phyloP scores from a whole-genome alignment of 2,888 invertebrate genomes.

The Microplitis deprimator region DNA sequence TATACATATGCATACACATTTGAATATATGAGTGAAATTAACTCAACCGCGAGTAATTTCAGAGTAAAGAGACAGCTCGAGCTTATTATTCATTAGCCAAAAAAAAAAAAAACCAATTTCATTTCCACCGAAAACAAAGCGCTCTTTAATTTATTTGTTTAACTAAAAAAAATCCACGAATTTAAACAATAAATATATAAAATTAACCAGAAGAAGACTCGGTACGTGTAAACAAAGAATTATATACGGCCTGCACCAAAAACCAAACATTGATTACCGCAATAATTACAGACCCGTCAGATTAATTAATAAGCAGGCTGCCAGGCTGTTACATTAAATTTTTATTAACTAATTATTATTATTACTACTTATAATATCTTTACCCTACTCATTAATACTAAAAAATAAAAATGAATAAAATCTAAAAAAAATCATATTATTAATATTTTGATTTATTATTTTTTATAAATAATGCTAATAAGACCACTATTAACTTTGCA shows the following conservation, averaged over 20 bases:
- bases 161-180: slow-evolving; percentile 16
- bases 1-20: slow-evolving; percentile 1
- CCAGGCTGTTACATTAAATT: slow-evolving; percentile 66
- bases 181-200: no score
- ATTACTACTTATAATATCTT: slow-evolving; percentile 40
- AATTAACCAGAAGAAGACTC: not conserved
- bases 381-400: slow-evolving; percentile 35
- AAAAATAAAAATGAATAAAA: slow-evolving; percentile 43
- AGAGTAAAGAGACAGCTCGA: not conserved
- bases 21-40: slow-evolving; percentile 13
- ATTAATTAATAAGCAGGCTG: slow-evolving; percentile 52
- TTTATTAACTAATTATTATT: slow-evolving; percentile 56
- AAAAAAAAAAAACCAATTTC: not conserved
- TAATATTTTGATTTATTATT: not conserved
- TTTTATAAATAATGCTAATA: slow-evolving; percentile 48
- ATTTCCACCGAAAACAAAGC: slow-evolving; percentile 14
- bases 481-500: slow-evolving; percentile 55
- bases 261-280: slow-evolving; percentile 14
- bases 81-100: not conserved
- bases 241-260: slow-evolving; percentile 33
- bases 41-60: not conserved
- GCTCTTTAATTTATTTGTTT: not conserved
- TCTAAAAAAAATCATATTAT: slow-evolving; percentile 8
- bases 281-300: not conserved
- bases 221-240: slow-evolving; percentile 1